Percentiles rank a stretch among this genome's conserved stretches.
Conservation (phyloP, 2,113 vertebrate species). For the Solenodon paradoxus region DNA sequence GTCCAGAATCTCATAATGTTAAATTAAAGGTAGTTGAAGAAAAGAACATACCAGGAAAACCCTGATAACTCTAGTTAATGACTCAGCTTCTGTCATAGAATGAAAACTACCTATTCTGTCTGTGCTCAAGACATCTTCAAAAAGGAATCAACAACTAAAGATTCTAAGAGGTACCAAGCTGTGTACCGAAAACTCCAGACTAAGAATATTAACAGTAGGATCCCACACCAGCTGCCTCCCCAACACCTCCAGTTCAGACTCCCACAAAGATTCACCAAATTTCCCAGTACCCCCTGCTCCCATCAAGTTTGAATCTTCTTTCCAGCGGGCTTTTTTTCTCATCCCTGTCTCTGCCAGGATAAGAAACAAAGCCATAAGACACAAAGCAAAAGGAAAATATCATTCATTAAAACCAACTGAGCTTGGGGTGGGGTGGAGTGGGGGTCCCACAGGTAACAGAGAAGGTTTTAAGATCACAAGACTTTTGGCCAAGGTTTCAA, state of each 20-base stretch:
- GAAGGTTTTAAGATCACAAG: neutral
- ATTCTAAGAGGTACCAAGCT: neutral
- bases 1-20: neutral
- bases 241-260: neutral
- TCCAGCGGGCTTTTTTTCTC: neutral
- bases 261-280: neutral
- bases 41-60: neutral
- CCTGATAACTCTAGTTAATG: neutral
- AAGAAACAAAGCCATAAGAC: neutral
- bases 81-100: neutral
- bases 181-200: neutral
- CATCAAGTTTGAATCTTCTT: neutral
- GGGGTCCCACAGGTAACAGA: too few relatives aligned
- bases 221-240: neutral
- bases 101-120: neutral
- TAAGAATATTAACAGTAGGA: neutral
- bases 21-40: neutral
- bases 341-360: neutral
- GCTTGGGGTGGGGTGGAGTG: too few relatives aligned
- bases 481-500: slow-evolving; percentile 12
- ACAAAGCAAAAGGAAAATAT: neutral
- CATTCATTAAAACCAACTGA: neutral
- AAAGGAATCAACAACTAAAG: neutral
- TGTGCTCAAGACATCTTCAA: neutral
- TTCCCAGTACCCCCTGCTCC: slow-evolving; percentile 26